Evolutionary conservation across 2,113 vertebrate species (phyloP), one percentile per base, ranked within the genome.

Genomic region (Syngnathus floridae): DNA sequence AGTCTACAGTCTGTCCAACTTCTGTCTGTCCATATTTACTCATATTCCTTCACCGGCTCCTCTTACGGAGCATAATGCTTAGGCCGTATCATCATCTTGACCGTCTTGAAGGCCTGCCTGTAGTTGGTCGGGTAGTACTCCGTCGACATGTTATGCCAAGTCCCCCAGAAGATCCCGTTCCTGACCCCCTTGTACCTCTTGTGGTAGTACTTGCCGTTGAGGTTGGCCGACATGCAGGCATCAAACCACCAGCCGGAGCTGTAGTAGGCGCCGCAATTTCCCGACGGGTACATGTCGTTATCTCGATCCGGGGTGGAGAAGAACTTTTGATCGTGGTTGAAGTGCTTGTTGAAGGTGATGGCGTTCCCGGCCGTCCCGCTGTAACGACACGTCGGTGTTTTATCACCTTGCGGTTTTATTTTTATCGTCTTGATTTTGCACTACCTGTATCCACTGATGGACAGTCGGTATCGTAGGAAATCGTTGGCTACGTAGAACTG

Each of bases 231-330:
- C 90, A 99, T 89, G 77, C 97, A 99, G 12, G 95, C 93, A 4
- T 98, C 95, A 40, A 99, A 98, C 97, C 97, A 99, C 96, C 97
- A 99, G 54, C 97, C 97, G 0, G 96, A 96, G 83, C 94, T 93
- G 75, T 99, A 99, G 78, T 95, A 98, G 0, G 86, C 87, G 0
- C 93, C 97, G 16, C 97, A 99, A 88, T 95, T 98, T 48, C 97
- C 95, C 0, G 92, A 92, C 0, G 91, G 87, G 49, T 98, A 99
- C 72, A 91, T 90, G 64, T 99, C 97, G 0, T 99, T 95, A 90
- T 99, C 97, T 43, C 74, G 93, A 74, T 99, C 97, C 0, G 92
- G 93, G 7, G 97, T 98, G 38, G 92, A 93, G 41, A 99, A 99
- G 86, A 94, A 97, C 86, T 93, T 97, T 55, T 97, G 92, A 69